Conservation (phyloP, 2,888 invertebrate species). For the Metallyticus violacea region DNA sequence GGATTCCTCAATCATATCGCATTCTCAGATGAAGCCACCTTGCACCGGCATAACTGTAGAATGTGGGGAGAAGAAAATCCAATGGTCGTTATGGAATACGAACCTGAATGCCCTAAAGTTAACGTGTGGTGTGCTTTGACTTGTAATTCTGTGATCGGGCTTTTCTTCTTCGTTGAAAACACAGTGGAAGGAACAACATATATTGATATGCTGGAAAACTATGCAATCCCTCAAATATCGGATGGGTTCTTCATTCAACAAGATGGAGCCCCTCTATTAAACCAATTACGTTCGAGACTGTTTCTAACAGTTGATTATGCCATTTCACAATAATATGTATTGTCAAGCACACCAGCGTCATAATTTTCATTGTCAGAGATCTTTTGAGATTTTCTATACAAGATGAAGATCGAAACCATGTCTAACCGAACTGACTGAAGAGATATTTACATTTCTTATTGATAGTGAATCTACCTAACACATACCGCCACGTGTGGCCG, state of each 20-base stretch:
- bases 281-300: background rate
- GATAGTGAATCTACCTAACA: background rate
- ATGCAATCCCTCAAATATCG: background rate
- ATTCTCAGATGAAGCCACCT: background rate
- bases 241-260: background rate
- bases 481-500: too few relatives aligned
- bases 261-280: background rate
- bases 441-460: background rate
- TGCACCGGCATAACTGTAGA: background rate
- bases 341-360: background rate
- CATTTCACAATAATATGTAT: too few relatives aligned
- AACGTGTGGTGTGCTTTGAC: too few relatives aligned
- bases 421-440: background rate
- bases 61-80: background rate
- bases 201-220: background rate
- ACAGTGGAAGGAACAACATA: background rate
- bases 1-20: background rate
- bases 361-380: background rate
- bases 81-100: background rate
- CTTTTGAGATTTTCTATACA: background rate
- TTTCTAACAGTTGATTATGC: background rate
- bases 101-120: background rate
- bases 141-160: background rate
- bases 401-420: background rate
- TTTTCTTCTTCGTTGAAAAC: background rate